phyloP scores from a whole-genome alignment of 2,797 vertebrate genomes.

The Silurus aristotelis region DNA sequence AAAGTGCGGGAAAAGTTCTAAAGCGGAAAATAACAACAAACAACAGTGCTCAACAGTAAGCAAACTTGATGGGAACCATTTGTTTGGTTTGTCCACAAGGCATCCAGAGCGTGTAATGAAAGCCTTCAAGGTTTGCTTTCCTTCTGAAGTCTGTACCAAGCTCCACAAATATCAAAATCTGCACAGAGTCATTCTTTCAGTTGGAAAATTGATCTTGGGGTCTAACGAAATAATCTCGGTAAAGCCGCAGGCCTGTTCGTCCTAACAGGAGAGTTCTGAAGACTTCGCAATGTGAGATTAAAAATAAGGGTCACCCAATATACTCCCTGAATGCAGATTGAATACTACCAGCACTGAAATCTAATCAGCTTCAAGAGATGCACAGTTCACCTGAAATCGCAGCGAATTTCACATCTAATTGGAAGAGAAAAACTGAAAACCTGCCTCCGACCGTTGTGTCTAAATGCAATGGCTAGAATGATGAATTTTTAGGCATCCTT shows the following conservation, averaged over 20 bases:
- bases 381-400: not conserved
- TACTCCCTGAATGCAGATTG: constrained; percentile 22
- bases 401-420: not conserved
- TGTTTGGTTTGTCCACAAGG: constrained; percentile 19
- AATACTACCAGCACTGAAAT: not conserved
- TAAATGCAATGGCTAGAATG: not conserved
- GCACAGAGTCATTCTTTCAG: constrained; percentile 44
- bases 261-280: constrained; percentile 39
- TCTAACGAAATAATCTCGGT: constrained; percentile 44
- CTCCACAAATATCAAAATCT: constrained; percentile 41
- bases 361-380: not conserved
- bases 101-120: constrained; percentile 30
- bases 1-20: not conserved
- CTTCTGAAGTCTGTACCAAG: constrained; percentile 37
- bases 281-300: constrained; percentile 12
- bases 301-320: constrained; percentile 7
- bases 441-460: not conserved
- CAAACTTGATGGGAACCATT: constrained; percentile 14
- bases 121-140: constrained; percentile 31
- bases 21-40: constrained; percentile 14
- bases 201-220: constrained; percentile 39
- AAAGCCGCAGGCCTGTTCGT: constrained; percentile 35
- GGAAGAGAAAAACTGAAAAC: not conserved
- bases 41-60: constrained; percentile 1
- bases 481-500: not conserved